Conservation (phyloP, 2,113 vertebrate genomes). For the Colaptes auratus region DNA sequence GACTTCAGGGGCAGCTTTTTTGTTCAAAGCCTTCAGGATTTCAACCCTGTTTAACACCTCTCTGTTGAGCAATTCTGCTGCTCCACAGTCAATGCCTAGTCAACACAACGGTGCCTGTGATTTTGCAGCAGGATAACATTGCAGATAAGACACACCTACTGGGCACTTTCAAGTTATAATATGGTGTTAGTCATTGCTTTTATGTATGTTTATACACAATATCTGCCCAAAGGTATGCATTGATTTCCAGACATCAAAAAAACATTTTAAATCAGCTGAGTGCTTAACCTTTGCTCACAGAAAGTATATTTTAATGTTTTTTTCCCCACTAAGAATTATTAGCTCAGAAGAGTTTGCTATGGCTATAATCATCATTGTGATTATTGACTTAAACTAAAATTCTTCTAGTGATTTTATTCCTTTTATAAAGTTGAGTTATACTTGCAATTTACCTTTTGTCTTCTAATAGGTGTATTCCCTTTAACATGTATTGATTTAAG, state of each 20-base stretch:
- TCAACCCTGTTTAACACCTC: conserved; percentile 36
- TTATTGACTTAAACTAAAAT: conserved; percentile 52
- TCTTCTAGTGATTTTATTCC: conserved; percentile 39
- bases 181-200: conserved; percentile 55
- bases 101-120: conserved; percentile 50
- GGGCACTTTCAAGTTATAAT: conserved; percentile 64
- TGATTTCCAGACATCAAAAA: conserved; percentile 39
- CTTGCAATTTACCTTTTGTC: conserved; percentile 48
- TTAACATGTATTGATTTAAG: conserved; percentile 66
- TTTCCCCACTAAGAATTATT: conserved; percentile 16
- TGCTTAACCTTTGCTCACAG: conserved; percentile 51
- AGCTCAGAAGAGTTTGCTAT: neutral
- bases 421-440: conserved; percentile 64
- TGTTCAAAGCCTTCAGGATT: neutral
- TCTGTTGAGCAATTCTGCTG: conserved; percentile 39
- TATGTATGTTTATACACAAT: conserved; percentile 52
- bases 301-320: neutral
- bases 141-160: conserved; percentile 69
- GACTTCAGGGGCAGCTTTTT: neutral
- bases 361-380: neutral
- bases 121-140: conserved; percentile 52
- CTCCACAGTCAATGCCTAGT: neutral
- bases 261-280: conserved; percentile 22
- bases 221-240: neutral
- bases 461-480: conserved; percentile 50